Evolutionary conservation across 1,140 invertebrate species (phyloP).

Genomic region (Zaprionus gabonicus): DNA sequence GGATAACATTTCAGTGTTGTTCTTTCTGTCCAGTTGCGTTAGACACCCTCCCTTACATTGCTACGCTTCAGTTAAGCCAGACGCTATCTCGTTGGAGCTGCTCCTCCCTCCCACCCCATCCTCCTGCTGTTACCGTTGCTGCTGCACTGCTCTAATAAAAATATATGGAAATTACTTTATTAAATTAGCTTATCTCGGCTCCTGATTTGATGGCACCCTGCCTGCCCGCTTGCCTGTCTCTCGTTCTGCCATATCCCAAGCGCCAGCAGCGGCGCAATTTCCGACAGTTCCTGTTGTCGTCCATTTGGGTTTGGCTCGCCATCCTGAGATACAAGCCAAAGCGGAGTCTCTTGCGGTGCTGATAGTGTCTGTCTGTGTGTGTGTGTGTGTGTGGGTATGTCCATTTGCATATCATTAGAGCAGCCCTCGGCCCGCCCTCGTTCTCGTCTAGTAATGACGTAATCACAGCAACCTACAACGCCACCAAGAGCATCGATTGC

Average conservation of each 20-base stretch:
- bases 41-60: not conserved
- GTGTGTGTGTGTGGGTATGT: not conserved
- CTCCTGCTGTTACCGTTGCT: conserved; percentile 7
- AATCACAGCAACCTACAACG: not conserved
- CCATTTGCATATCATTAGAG: conserved; percentile 58
- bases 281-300: conserved; percentile 72
- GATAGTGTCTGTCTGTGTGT: conserved; percentile 1
- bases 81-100: not conserved
- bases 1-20: conserved; percentile 59
- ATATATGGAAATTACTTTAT: conserved; percentile 82
- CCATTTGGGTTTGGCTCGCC: conserved; percentile 43
- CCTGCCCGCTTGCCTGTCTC: not conserved
- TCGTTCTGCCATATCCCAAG: conserved; percentile 46
- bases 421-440: not conserved
- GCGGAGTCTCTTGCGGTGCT: not conserved
- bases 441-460: conserved; percentile 1
- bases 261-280: conserved; percentile 63
- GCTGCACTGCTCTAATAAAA: conserved; percentile 65
- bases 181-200: conserved; percentile 76
- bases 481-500: conserved; percentile 1
- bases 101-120: conserved; percentile 1
- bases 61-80: not conserved
- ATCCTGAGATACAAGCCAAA: conserved; percentile 4
- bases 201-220: conserved; percentile 48
- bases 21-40: conserved; percentile 11